These are phyloP conservation scores for Scaptodrosophila latifasciaeformis DNA, from an alignment of 2,888 invertebrate genomes.

Conservation along the genomic window DNA sequence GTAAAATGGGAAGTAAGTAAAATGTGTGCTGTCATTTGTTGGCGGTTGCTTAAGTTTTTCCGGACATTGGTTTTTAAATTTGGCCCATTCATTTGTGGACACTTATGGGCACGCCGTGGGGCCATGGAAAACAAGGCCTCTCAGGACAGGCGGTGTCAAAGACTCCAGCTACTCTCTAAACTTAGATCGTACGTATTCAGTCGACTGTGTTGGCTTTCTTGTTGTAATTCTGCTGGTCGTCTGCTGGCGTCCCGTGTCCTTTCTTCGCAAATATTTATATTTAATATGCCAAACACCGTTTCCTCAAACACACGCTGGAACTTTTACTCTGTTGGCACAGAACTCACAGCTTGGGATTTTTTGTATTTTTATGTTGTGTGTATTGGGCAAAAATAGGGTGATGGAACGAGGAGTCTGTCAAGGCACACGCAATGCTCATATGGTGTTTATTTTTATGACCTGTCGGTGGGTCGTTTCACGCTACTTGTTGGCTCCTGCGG, in stretches of 20 bases:
- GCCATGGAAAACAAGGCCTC: too few species aligned
- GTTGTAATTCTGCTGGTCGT: too few species aligned
- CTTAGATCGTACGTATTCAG: too few species aligned
- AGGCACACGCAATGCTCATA: background rate
- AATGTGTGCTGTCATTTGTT: background rate
- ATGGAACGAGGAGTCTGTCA: background rate
- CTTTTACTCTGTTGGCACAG: too few species aligned
- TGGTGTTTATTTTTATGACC: background rate
- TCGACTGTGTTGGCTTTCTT: too few species aligned
- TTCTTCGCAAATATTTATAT: constrained; percentile 55
- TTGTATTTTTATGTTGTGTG: too few species aligned
- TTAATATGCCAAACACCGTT: constrained; percentile 54
- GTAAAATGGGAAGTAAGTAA: too few species aligned
- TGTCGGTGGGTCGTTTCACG: background rate
- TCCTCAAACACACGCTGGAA: background rate
- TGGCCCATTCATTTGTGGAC: background rate
- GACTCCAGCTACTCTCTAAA: too few species aligned
- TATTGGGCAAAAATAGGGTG: background rate
- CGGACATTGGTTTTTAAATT: constrained; percentile 29
- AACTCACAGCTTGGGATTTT: constrained; percentile 1
- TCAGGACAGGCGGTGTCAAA: too few species aligned
- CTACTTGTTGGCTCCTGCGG: background rate
- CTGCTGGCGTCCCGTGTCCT: background rate
- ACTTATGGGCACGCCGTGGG: too few species aligned
- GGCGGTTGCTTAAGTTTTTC: constrained; percentile 26